Base-by-base conservation (phyloP, 2,797 vertebrate genomes). In the Alfaro cultratus region DNA sequence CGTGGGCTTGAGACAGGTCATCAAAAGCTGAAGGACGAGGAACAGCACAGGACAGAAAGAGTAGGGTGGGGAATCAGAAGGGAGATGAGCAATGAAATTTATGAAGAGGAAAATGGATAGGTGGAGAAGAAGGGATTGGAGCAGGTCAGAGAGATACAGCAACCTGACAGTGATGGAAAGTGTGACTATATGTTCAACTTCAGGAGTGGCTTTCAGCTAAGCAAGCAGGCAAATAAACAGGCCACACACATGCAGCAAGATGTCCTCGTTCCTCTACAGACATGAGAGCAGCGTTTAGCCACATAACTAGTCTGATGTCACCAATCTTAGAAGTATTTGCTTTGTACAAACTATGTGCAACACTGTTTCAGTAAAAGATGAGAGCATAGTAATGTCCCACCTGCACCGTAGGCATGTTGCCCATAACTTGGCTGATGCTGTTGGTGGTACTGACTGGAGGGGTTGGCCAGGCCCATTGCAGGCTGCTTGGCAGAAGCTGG, bases 401-500 rank as follows among this genome's bases (percentile, higher is more conserved):
- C 98, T 96, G 97, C 74, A 39, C 97, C 91, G 0, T 99, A 99
- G 39, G 97, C 86, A 9, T 99, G 98, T 91, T 99, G 98, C 49
- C 97, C 94, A 0, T 99, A 99, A 82, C 94, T 95, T n/a, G 96
- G 96, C 90, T 96, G 96, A 90, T 96, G 96, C 91, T 96, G 96
- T 89, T 97, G 97, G 91, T 97, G 98, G 91, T 98, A 99, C 68
- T 98, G 97, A 73, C 95, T 95, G 0, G 97, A 96, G 0, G 97
- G 94, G 0, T 96, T 96, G 78, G 95, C 96, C 79, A 99, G 93
- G 84, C 94, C 96, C 94, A 99, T 96, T 10, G 95, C 89, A 0
- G 97, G 97, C 88, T 99, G 98, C 89, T 99, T 99, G 82, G 98
- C 97, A 5, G 97, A 97, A 13, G 97, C 94, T 23, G 97, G 97